Evolutionary conservation across 2,797 vertebrate species (phyloP), one percentile per base, ranked within the genome.

Genomic region (Enteromius afrohamiltoni): DNA sequence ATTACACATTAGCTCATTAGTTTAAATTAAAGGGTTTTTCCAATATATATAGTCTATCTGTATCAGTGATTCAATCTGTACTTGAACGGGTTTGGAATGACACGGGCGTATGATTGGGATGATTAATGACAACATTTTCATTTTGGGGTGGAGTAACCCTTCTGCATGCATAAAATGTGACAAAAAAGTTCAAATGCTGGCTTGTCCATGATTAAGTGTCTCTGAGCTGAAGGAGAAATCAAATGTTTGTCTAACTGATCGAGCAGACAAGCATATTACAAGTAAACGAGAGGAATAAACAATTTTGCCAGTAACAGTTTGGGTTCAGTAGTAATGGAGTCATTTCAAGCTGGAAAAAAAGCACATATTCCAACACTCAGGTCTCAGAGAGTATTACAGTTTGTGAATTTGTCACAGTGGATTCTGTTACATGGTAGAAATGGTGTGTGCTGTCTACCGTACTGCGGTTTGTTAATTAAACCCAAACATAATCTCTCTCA

Each of bases 401-500:
- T 82, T 55, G 67, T 79, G 45, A 29, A 69, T 83, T 85, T 81
- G 85, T 85, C 79, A 80, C 82, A 76, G 84, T 70, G 69, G 79
- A 64, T 83, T 77, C 49, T 67, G 71, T 88, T 86, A 77, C 82
- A 84, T 82, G 34, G 64, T 85, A 75, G 77, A 80, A 71, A 77
- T 79, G 45, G 42, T 74, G 71, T 85, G 69, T 51, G 51, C 75
- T 42, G 45, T 74, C 76, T 58, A 80, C 64, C 17, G 79, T 53
- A 45, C 77, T 60, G 53, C 0, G 19, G n/a, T 76, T 62, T 68
- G 51, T 87, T 87, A 71, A 67, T 77, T 82, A 79, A 62, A 79
- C 62, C 34, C 68, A 65, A 84, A 86, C 53, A 64, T 69, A 67
- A 65, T 73, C 65, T 73, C 77, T 73, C 45, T 80, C 80, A 79